Conservation (phyloP, 2,888 invertebrate species). For the Litoditis marina region DNA sequence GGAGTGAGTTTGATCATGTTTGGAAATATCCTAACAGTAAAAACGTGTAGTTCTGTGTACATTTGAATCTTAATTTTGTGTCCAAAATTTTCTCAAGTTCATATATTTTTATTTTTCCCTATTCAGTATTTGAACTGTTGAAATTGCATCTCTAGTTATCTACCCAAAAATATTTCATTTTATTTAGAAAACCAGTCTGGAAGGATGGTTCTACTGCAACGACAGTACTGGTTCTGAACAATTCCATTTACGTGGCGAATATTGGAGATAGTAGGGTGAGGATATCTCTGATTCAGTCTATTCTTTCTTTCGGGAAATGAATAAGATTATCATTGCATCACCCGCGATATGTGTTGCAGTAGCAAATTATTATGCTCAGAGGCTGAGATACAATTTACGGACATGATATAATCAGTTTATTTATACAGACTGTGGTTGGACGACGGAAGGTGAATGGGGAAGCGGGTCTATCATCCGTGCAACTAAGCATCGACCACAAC, state of each 20-base stretch:
- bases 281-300: too few relatives aligned
- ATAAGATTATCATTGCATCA: too few relatives aligned
- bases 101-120: too few relatives aligned
- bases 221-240: conserved; percentile 64
- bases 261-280: conserved; percentile 67
- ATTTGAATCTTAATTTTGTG: too few relatives aligned
- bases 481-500: conserved; percentile 65
- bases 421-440: conserved; percentile 33
- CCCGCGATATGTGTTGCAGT: too few relatives aligned
- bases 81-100: too few relatives aligned
- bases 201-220: conserved; percentile 67
- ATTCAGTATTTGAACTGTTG: too few relatives aligned
- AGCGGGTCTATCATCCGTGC: conserved; percentile 48
- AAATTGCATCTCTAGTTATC: background rate
- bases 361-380: too few relatives aligned
- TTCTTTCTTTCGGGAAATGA: too few relatives aligned
- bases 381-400: background rate
- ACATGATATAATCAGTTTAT: conserved; percentile 57
- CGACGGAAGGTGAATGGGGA: conserved; percentile 23
- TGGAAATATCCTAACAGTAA: background rate
- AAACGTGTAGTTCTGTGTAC: too few relatives aligned
- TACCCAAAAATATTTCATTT: background rate
- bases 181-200: conserved; percentile 66
- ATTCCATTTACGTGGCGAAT: conserved; percentile 66
- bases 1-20: conserved; percentile 59